phyloP scores from a whole-genome alignment of 2,888 invertebrate genomes.

The Macaria notata region DNA sequence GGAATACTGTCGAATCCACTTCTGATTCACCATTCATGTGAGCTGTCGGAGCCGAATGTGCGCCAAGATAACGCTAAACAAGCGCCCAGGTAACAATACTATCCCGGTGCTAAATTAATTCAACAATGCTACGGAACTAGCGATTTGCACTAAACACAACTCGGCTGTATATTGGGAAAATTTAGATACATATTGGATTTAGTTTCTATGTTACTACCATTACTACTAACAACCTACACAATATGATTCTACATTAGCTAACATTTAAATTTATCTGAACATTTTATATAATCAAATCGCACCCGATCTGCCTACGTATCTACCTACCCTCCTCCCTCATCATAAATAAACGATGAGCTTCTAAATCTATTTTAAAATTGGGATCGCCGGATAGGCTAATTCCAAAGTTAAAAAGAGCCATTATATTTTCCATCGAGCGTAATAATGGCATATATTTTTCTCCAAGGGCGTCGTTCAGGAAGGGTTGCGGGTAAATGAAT shows the following conservation, averaged over 20 bases:
- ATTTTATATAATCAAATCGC: too few relatives aligned
- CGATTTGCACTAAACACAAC: conserved; percentile 24
- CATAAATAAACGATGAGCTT: too few relatives aligned
- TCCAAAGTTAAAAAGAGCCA: background rate
- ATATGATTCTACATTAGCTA: too few relatives aligned
- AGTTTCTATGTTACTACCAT: too few relatives aligned
- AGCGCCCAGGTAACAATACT: conserved; percentile 19
- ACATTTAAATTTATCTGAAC: too few relatives aligned
- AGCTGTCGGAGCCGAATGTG: conserved; percentile 25
- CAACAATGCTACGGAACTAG: conserved; percentile 23
- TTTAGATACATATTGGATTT: too few relatives aligned
- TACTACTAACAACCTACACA: too few relatives aligned
- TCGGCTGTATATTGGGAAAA: too few relatives aligned
- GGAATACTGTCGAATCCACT: conserved; percentile 59
- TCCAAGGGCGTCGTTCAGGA: conserved; percentile 5
- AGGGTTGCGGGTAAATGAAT: conserved; percentile 34
- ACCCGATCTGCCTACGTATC: too few relatives aligned
- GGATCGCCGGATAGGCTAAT: background rate
- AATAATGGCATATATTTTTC: conserved; percentile 8
- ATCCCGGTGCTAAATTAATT: conserved; percentile 27
- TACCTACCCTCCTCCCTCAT: too few relatives aligned
- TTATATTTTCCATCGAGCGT: background rate
- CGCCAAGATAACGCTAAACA: conserved; percentile 38
- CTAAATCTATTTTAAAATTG: too few relatives aligned
- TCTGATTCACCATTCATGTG: conserved; percentile 62